A percentile compares a stretch with the other conserved stretches of the same genome.
Evolutionary conservation across 2,888 invertebrate genomes (phyloP).

Genomic region (Spodoptera exigua): DNA sequence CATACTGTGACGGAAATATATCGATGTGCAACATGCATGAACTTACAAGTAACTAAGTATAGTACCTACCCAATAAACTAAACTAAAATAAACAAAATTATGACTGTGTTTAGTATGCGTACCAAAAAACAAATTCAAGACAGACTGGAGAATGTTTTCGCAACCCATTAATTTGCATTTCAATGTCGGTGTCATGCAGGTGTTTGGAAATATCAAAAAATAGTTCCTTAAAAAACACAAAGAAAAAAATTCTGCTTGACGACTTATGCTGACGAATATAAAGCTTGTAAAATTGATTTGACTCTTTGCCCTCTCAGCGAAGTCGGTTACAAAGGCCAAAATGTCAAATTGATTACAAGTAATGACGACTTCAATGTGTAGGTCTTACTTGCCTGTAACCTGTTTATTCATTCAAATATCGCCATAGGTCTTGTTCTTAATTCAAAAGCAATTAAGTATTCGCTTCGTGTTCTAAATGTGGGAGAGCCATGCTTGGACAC

Average conservation of each 20-base stretch:
- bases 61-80: too few species aligned
- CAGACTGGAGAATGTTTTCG: neutral
- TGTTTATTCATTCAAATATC: neutral
- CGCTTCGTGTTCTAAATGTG: slow-evolving; percentile 22
- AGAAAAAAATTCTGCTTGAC: neutral
- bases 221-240: neutral
- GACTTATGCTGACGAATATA: too few species aligned
- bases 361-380: neutral
- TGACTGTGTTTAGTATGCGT: too few species aligned
- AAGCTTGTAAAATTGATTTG: too few species aligned
- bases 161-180: slow-evolving; percentile 1
- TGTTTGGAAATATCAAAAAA: slow-evolving; percentile 1
- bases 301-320: too few species aligned
- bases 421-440: neutral
- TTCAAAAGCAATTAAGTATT: slow-evolving; percentile 11
- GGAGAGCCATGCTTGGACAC: too few species aligned
- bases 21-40: slow-evolving; percentile 1
- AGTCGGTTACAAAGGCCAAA: slow-evolving; percentile 5
- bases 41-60: too few species aligned
- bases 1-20: slow-evolving; percentile 57
- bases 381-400: neutral
- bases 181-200: slow-evolving; percentile 4
- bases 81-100: neutral
- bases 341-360: slow-evolving; percentile 23
- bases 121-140: neutral